Evolutionary conservation across 2,797 vertebrate genomes (phyloP).

Genomic region (Eptatretus atami): DNA sequence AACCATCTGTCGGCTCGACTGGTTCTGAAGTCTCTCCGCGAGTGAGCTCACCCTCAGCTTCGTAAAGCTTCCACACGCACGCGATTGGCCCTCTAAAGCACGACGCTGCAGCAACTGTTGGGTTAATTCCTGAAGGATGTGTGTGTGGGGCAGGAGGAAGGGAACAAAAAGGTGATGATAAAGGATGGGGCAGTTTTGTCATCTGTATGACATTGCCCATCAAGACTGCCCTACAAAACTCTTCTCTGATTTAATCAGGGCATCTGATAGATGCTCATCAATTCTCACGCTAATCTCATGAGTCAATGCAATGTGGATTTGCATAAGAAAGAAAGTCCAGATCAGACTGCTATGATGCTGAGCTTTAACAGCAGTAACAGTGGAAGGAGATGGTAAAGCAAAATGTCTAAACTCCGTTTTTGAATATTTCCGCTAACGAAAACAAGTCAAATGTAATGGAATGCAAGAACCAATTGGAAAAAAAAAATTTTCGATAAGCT

Average conservation of each 20-base stretch:
- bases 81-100: conserved; percentile 63
- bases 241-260: too few species aligned
- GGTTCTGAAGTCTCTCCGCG: conserved; percentile 35
- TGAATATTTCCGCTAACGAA: too few species aligned
- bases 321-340: conserved; percentile 6
- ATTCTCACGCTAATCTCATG: too few species aligned
- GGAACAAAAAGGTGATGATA: background rate
- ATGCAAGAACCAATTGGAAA: too few species aligned
- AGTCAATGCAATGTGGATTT: background rate
- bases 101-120: conserved; percentile 57
- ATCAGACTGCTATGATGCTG: too few species aligned
- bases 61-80: conserved; percentile 70
- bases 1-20: conserved; percentile 53
- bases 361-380: too few species aligned
- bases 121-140: background rate
- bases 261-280: too few species aligned
- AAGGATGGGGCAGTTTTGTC: background rate
- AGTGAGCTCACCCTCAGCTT: conserved; percentile 68
- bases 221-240: too few species aligned
- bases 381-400: background rate
- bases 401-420: too few species aligned
- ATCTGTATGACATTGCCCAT: too few species aligned
- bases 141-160: background rate
- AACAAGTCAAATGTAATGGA: too few species aligned
- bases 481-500: too few species aligned